Conservation (phyloP, 2,888 invertebrate species). For the Dryomyza anilis region DNA sequence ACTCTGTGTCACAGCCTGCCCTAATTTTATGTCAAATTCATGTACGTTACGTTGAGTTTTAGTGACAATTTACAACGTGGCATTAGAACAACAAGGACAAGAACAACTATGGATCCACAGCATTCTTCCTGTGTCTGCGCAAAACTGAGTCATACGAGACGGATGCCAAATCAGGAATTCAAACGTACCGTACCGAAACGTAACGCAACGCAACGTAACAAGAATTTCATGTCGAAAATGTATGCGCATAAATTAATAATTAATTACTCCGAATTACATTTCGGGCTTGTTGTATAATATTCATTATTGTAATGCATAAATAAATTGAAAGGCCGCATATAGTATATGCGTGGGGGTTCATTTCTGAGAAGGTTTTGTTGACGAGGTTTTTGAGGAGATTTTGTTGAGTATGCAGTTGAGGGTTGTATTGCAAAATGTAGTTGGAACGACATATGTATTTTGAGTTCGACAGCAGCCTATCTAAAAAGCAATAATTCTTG, state of each 20-base stretch:
- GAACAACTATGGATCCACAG: constrained; percentile 24
- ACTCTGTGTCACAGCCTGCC: not conserved
- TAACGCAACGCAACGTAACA: constrained; percentile 30
- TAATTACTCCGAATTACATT: constrained; percentile 59
- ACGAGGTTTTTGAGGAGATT: constrained; percentile 9
- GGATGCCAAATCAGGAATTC: not conserved
- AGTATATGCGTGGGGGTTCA: constrained; percentile 1
- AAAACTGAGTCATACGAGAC: not conserved
- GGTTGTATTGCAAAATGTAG: too few relatives aligned
- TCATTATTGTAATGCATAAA: constrained; percentile 60
- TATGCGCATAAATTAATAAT: constrained; percentile 59
- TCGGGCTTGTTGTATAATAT: constrained; percentile 57
- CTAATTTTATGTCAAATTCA: constrained; percentile 10
- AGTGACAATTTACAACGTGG: constrained; percentile 12
- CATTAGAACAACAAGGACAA: constrained; percentile 31
- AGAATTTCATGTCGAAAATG: constrained; percentile 52
- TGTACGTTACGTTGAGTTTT: too few relatives aligned
- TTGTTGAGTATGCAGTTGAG: too few relatives aligned
- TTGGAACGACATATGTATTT: too few relatives aligned
- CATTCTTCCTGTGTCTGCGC: constrained; percentile 1
- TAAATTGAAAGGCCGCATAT: constrained; percentile 41
- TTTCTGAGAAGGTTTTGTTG: constrained; percentile 12
- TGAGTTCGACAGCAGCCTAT: too few relatives aligned
- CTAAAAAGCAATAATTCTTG: too few relatives aligned
- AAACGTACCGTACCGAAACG: constrained; percentile 41